Evolutionary conservation across 1,140 invertebrate genomes (phyloP).

Genomic region (Trichogramma pretiosum): DNA sequence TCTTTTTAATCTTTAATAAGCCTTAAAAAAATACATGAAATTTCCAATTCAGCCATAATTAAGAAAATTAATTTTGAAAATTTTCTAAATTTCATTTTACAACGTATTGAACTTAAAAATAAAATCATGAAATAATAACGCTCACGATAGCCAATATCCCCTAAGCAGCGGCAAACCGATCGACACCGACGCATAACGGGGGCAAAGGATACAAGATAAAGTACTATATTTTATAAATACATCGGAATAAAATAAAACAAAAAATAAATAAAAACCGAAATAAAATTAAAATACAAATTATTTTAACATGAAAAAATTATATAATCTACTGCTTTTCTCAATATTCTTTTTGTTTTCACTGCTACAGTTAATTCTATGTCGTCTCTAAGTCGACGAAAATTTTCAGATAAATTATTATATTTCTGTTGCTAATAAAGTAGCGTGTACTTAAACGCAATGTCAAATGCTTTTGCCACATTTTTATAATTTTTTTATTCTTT

Average conservation of each 20-base stretch:
- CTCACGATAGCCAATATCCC: conserved; percentile 38
- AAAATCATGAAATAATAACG: conserved; percentile 34
- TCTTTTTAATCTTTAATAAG: conserved; percentile 40
- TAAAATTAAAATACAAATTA: no score
- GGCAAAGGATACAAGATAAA: conserved; percentile 32
- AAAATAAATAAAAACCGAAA: conserved; percentile 30
- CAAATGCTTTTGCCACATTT: no score
- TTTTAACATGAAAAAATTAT: no score
- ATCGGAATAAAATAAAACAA: conserved; percentile 29
- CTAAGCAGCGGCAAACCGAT: conserved; percentile 42
- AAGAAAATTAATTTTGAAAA: background rate
- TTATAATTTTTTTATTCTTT: no score
- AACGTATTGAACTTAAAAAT: conserved; percentile 38
- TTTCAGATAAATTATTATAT: no score
- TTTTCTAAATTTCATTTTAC: background rate
- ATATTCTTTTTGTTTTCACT: no score
- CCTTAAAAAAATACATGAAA: conserved; percentile 26
- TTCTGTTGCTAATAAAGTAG: no score
- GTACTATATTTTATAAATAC: conserved; percentile 30
- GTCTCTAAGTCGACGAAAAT: no score
- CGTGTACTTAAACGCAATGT: no score
- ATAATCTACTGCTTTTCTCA: no score
- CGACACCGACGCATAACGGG: conserved; percentile 35
- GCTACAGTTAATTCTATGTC: no score
- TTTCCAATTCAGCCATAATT: no score